These are phyloP conservation scores for Leptinotarsa texana DNA, from an alignment of 1,140 invertebrate species.

Conservation along the genomic window DNA sequence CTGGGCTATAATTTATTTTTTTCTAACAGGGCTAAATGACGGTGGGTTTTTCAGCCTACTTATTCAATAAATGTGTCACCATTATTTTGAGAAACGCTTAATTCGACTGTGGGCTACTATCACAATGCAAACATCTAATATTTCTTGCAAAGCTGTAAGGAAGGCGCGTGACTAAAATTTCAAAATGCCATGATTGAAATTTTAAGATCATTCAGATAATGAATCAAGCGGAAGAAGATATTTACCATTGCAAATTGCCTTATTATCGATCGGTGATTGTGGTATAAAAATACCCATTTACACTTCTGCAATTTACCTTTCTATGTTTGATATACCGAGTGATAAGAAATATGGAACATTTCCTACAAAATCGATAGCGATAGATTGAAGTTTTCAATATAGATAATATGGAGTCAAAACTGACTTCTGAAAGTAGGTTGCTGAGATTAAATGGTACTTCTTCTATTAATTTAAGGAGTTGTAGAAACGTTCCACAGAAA, in stretches of 20 bases:
- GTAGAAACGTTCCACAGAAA: too few relatives aligned
- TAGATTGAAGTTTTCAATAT: too few relatives aligned
- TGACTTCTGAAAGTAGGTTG: too few relatives aligned
- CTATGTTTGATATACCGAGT: not conserved
- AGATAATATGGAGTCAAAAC: too few relatives aligned
- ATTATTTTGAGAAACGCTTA: slow-evolving; percentile 2
- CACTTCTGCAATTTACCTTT: not conserved
- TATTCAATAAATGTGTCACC: slow-evolving; percentile 1
- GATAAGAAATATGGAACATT: too few relatives aligned
- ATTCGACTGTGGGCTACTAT: not conserved
- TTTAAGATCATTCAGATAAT: not conserved
- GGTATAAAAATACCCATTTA: not conserved
- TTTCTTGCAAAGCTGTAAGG: not conserved
- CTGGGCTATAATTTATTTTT: too few relatives aligned
- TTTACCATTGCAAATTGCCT: slow-evolving; percentile 19
- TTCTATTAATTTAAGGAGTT: too few relatives aligned
- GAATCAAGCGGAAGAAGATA: slow-evolving; percentile 4
- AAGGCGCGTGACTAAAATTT: not conserved
- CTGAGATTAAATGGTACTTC: too few relatives aligned
- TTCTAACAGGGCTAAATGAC: too few relatives aligned
- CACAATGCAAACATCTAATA: not conserved
- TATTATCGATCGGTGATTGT: not conserved
- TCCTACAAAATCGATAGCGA: too few relatives aligned
- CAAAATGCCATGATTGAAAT: not conserved
- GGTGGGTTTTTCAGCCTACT: not conserved